Base-by-base conservation (phyloP, 2,113 vertebrate genomes). In the Ellobius talpinus region DNA sequence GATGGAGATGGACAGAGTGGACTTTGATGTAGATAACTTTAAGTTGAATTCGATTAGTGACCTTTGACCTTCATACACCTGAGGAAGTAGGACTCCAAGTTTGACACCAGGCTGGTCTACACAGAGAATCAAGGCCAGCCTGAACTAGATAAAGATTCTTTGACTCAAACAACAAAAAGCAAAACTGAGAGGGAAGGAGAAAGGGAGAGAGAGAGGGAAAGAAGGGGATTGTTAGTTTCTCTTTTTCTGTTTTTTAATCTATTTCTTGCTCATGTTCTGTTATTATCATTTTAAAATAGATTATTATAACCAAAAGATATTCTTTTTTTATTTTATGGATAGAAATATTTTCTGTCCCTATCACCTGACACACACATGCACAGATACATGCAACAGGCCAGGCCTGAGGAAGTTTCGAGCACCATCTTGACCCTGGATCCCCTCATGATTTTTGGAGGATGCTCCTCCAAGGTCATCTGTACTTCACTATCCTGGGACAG, bases 391-490 rank as follows among this genome's bases (percentile, higher is more conserved):
- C 63, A 65, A 95, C 99, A 99, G 47, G 90, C 98, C 99, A 0
- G 99, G 99, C 0, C 99, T 99, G 0, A 98, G 99, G 73, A 99
- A 99, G 98, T 99, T 99, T 99, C 21, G 58, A 58, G 58, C 4
- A 99, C 99, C 98, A 99, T 99, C 0, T 98, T 99, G 90, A 99
- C 99, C 0, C 98, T 99, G 98, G 99, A 99, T 97, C 99, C 99
- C 0, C 99, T 99, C 68, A 98, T 98, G 2, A 99, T 99, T 0
- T 99, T 99, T 0, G 99, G 99, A 2, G 99, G 99, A 0, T 99
- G 99, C 82, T 99, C 99, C 0, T 99, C 99, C 87, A 99, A 99
- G 24, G 99, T 99, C 98, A 99, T 99, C 98, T 99, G 45, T 99
- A 99, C 31, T 99, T 99, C 90, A 99, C 99, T 0, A 98, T 99